phyloP scores from a whole-genome alignment of 2,888 invertebrate species.

The Dasysyrphus tricinctus region DNA sequence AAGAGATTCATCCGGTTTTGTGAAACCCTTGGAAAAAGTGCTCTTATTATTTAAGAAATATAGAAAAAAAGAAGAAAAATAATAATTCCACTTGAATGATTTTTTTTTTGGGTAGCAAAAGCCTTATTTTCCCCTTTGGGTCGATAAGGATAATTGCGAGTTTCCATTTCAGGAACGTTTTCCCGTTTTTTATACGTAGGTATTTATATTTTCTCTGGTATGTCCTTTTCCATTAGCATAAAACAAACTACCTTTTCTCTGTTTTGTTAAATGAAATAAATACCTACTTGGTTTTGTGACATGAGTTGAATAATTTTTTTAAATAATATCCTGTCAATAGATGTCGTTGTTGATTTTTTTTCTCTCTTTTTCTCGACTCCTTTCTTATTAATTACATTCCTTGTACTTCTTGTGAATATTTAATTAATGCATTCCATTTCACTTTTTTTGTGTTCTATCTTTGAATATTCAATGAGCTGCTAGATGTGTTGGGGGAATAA shows the following conservation, averaged over 20 bases:
- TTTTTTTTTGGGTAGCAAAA: slow-evolving; percentile 38
- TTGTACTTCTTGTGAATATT: slow-evolving; percentile 60
- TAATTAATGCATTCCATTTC: slow-evolving; percentile 66
- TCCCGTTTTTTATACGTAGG: slow-evolving; percentile 20
- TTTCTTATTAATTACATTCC: slow-evolving; percentile 68
- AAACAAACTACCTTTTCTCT: slow-evolving; percentile 9
- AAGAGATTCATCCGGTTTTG: slow-evolving; percentile 57
- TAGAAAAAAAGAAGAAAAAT: neutral
- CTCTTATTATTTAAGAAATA: slow-evolving; percentile 11
- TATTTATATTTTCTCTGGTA: slow-evolving; percentile 19
- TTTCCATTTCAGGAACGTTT: slow-evolving; percentile 37
- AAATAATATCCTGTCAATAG: slow-evolving; percentile 69
- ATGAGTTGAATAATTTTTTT: slow-evolving; percentile 30
- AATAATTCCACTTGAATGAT: slow-evolving; percentile 48
- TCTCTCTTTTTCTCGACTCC: slow-evolving; percentile 36
- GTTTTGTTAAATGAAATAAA: slow-evolving; percentile 30
- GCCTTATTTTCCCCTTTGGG: slow-evolving; percentile 34
- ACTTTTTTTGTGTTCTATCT: slow-evolving; percentile 21
- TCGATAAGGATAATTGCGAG: slow-evolving; percentile 61
- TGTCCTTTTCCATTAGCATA: slow-evolving; percentile 18
- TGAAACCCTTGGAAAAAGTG: slow-evolving; percentile 27
- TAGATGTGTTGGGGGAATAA: neutral
- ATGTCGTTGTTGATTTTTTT: slow-evolving; percentile 44
- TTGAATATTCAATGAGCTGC: slow-evolving; percentile 63
- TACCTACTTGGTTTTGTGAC: slow-evolving; percentile 33